These are phyloP conservation scores for Hirtodrosophila confusa DNA, from an alignment of 2,888 invertebrate genomes.

Conservation along the genomic window DNA sequence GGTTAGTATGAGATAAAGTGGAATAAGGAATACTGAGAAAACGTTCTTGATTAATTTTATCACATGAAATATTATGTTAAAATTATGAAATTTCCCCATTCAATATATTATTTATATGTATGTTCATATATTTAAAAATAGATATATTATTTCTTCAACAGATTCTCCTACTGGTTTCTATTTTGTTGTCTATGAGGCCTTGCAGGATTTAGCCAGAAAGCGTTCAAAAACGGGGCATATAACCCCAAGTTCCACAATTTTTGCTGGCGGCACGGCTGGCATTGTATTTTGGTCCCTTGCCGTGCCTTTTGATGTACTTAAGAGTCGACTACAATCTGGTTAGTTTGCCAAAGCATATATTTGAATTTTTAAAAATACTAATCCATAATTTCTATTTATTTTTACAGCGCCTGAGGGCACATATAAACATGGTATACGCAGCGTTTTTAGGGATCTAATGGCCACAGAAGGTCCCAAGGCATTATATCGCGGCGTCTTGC, in stretches of 20 bases:
- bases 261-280: conserved; percentile 98
- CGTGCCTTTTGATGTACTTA: conserved; percentile 98
- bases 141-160: conserved; percentile 74
- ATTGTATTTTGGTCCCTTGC: conserved; percentile 98
- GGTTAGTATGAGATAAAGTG: conserved; percentile 85
- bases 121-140: too few relatives aligned
- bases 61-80: too few relatives aligned
- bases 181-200: conserved; percentile 97
- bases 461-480: conserved; percentile 94
- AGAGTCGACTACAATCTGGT: conserved; percentile 98
- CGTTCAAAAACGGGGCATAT: conserved; percentile 84
- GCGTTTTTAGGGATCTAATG: conserved; percentile 94
- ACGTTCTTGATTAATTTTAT: too few relatives aligned
- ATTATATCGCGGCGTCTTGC: conserved; percentile 96
- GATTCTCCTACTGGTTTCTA: conserved; percentile 99
- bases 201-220: conserved; percentile 91
- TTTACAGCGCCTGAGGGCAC: conserved; percentile 94
- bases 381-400: not conserved
- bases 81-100: too few relatives aligned
- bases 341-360: too few relatives aligned
- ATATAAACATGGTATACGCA: conserved; percentile 95
- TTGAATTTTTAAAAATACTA: not conserved
- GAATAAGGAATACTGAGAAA: too few relatives aligned
- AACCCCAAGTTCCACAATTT: conserved; percentile 89
- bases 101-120: not conserved